phyloP scores from a whole-genome alignment of 2,888 invertebrate species.

The Girardia tigrina region DNA sequence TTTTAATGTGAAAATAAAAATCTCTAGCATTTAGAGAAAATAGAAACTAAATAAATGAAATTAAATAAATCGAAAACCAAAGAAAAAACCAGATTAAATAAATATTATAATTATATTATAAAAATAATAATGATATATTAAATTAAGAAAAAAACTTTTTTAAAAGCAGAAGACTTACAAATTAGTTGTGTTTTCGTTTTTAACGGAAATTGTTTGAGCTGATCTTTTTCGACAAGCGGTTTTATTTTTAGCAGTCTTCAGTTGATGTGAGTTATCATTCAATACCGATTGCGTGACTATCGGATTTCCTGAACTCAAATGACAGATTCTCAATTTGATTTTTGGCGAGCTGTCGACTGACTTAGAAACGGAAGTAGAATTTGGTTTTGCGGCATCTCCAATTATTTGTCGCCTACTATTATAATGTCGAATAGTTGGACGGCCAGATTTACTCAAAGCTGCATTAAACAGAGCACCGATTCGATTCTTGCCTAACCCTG shows the following conservation, averaged over 20 bases:
- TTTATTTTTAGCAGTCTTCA: neutral
- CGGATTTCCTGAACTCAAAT: slow-evolving; percentile 16
- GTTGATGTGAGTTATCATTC: neutral
- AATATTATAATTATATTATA: too few relatives aligned
- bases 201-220: neutral
- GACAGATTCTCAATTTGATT: slow-evolving; percentile 7
- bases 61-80: too few relatives aligned
- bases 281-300: neutral
- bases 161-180: neutral
- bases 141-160: too few relatives aligned
- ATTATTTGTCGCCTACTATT: neutral
- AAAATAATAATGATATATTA: too few relatives aligned
- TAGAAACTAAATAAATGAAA: too few relatives aligned
- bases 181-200: neutral
- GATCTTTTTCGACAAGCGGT: neutral
- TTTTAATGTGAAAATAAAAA: too few relatives aligned
- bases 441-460: neutral
- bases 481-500: neutral
- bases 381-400: neutral
- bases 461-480: neutral
- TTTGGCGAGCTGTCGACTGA: neutral
- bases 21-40: too few relatives aligned
- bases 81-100: too few relatives aligned
- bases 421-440: neutral
- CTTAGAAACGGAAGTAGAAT: neutral